Conservation (phyloP, 2,797 vertebrate genomes). For the Phoebastria nigripes region DNA sequence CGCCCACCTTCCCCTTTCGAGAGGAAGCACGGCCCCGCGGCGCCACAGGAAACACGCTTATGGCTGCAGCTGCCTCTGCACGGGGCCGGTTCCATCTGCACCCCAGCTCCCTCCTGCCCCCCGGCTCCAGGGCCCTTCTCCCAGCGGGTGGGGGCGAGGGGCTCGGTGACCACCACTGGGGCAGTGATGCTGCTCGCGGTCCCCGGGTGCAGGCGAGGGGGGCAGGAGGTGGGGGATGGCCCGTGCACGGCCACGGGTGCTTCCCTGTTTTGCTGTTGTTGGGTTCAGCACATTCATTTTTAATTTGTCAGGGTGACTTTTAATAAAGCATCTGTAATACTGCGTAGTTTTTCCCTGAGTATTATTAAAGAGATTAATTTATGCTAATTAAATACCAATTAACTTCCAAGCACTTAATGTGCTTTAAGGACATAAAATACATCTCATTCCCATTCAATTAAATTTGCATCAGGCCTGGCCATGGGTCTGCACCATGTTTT, state of each 20-base stretch:
- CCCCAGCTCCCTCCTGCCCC: not conserved
- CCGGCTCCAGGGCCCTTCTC: not conserved
- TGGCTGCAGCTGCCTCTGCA: not conserved
- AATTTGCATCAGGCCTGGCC: not conserved
- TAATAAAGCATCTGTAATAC: constrained; percentile 6
- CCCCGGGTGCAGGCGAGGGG: rapidly evolving
- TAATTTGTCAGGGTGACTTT: constrained; percentile 4
- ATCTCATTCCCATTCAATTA: not conserved
- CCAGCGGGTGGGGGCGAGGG: rapidly evolving
- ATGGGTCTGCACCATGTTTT: not conserved
- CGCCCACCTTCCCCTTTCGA: not conserved
- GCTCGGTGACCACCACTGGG: not conserved
- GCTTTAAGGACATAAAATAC: constrained; percentile 43
- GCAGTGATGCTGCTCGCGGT: rapidly evolving
- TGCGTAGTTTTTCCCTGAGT: constrained; percentile 5
- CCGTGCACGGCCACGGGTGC: rapidly evolving
- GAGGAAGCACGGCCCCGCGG: not conserved
- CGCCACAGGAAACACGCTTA: not conserved
- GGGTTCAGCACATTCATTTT: not conserved
- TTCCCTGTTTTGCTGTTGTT: not conserved
- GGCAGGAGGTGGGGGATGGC: not conserved
- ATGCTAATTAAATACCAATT: constrained; percentile 62
- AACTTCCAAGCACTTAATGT: constrained; percentile 33
- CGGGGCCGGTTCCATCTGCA: not conserved
- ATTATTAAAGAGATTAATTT: constrained; percentile 45